These are phyloP conservation scores for Palythoa grandis DNA, from an alignment of 92 coral and sea anemone genomes.

Conservation along the genomic window DNA sequence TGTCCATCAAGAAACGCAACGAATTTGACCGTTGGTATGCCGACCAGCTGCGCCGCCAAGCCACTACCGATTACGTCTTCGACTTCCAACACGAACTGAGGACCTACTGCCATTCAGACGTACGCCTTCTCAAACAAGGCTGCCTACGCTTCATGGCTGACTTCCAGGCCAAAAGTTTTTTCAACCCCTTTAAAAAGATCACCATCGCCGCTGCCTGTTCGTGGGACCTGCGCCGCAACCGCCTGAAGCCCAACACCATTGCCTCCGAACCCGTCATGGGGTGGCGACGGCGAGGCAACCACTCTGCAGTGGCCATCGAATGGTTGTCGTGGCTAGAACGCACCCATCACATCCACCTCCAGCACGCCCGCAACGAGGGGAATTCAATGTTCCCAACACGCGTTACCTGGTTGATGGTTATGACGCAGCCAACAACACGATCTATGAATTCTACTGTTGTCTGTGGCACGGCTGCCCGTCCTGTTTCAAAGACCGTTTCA, in stretches of 20 bases:
- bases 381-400: not conserved
- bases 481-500: not conserved
- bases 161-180: too few relatives aligned
- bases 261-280: not conserved
- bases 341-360: not conserved
- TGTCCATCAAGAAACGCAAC: too few relatives aligned
- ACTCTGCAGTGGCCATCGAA: not conserved
- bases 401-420: not conserved
- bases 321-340: not conserved
- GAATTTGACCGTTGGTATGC: too few relatives aligned
- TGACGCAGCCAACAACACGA: not conserved
- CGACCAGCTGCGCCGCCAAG: too few relatives aligned
- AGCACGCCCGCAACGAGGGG: not conserved
- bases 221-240: not conserved
- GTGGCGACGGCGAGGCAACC: not conserved
- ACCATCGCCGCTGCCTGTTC: not conserved
- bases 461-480: slow-evolving; percentile 12
- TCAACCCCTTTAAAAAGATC: too few relatives aligned
- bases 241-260: not conserved
- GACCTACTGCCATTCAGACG: too few relatives aligned
- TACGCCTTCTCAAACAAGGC: too few relatives aligned
- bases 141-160: too few relatives aligned
- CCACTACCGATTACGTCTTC: too few relatives aligned
- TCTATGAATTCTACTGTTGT: slow-evolving; percentile 27
- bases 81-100: too few relatives aligned